A percentile compares a stretch with the other conserved stretches of the same genome.
Evolutionary conservation across 2,888 invertebrate species (phyloP).

Genomic region (Athalia cordata): DNA sequence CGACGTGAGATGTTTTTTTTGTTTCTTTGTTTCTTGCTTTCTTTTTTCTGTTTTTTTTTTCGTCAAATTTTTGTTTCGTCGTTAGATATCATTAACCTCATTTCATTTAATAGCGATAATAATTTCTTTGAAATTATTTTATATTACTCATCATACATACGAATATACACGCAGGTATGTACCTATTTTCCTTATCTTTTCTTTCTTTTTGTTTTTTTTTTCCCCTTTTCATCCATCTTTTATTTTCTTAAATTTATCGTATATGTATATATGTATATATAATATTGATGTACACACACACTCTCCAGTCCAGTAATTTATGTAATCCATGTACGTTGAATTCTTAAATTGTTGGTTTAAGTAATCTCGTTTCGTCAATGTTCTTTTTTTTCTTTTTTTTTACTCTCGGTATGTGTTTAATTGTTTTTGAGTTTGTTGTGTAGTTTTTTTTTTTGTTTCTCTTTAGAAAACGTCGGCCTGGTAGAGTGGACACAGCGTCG

Average conservation of each 20-base stretch:
- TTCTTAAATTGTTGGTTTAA: not conserved
- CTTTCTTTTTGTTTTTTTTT: not conserved
- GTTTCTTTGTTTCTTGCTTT: constrained; percentile 46
- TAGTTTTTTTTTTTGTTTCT: constrained; percentile 37
- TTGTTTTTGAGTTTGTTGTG: not conserved
- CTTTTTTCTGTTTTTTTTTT: constrained; percentile 45
- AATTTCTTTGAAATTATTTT: constrained; percentile 68
- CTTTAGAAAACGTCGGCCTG: constrained; percentile 44
- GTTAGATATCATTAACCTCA: no score
- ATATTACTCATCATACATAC: constrained; percentile 60
- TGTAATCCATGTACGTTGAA: constrained; percentile 3
- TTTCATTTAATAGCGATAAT: no score
- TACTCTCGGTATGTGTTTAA: no score
- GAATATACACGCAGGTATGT: not conserved
- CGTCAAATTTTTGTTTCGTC: no score
- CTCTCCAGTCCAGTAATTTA: constrained; percentile 44
- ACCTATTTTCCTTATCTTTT: not conserved
- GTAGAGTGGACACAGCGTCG: constrained; percentile 31
- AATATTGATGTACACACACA: constrained; percentile 66
- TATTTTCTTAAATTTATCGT: not conserved
- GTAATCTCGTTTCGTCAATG: no score
- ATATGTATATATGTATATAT: constrained; percentile 65
- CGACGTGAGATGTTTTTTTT: constrained; percentile 37
- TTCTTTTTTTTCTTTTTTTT: no score
- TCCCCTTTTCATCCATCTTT: not conserved